A percentile compares a stretch with the other conserved stretches of the same genome.
phyloP scores from a whole-genome alignment of 2,113 vertebrate species.

The Mellivora capensis region DNA sequence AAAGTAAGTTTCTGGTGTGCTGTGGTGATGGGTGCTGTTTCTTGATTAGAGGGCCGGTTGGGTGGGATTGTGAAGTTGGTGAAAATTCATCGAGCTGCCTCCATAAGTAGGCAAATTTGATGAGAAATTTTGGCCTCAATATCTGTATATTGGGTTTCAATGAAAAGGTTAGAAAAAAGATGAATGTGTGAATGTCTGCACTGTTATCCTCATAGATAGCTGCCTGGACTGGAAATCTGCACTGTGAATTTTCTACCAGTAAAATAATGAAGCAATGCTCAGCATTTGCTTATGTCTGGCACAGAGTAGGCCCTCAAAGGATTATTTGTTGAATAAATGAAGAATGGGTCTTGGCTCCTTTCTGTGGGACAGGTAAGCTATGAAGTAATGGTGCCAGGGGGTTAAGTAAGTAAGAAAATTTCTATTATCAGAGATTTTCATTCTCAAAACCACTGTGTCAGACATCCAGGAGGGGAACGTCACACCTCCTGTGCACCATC shows the following conservation, averaged over 20 bases:
- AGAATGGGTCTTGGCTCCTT: not conserved
- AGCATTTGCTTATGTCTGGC: not conserved
- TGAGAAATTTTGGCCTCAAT: not conserved
- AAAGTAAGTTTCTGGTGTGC: not conserved
- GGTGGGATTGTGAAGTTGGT: not conserved
- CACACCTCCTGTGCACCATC: not conserved
- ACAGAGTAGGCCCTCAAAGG: not conserved
- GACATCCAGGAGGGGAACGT: not conserved
- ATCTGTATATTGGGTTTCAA: not conserved
- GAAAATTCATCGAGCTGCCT: not conserved
- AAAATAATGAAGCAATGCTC: not conserved
- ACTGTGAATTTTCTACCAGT: not conserved
- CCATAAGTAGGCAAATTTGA: not conserved
- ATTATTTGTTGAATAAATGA: not conserved
- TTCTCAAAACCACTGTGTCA: not conserved
- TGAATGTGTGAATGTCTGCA: not conserved
- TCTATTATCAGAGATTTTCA: conserved; percentile 6
- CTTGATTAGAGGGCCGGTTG: not conserved
- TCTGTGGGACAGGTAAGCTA: not conserved
- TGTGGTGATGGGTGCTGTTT: not conserved
- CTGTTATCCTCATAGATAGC: not conserved
- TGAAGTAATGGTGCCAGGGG: not conserved
- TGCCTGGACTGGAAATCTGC: not conserved
- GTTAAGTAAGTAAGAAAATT: not conserved
- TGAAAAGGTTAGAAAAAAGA: not conserved